Evolutionary conservation across 2,797 vertebrate genomes (phyloP).

Genomic region (Cercopithecus neglectus): DNA sequence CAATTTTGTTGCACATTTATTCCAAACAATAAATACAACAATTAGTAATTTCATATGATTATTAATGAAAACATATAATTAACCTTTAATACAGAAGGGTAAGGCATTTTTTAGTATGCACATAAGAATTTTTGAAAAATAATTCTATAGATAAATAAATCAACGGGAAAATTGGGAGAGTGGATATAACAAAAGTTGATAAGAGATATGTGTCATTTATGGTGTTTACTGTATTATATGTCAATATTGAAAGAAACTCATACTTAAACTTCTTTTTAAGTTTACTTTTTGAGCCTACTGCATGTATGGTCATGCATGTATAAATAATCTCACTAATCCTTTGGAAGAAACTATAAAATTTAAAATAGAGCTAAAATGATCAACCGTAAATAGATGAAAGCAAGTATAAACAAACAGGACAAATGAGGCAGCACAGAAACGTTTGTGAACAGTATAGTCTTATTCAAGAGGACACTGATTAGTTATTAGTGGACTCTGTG

Average conservation of each 20-base stretch:
- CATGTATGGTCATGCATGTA: neutral
- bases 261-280: neutral
- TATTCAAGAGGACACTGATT: accelerated
- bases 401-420: neutral
- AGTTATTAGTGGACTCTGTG: neutral
- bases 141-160: neutral
- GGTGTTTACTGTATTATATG: neutral
- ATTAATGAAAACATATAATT: neutral
- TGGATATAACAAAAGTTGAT: neutral
- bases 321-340: neutral
- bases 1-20: neutral
- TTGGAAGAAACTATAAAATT: neutral
- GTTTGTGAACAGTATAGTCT: neutral
- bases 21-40: neutral
- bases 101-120: neutral
- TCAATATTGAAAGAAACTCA: neutral
- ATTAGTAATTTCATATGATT: neutral
- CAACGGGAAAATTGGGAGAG: neutral
- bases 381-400: neutral
- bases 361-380: neutral
- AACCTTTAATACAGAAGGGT: neutral
- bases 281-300: neutral
- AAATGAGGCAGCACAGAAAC: neutral
- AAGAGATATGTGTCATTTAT: neutral
- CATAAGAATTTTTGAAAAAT: neutral